Base-by-base conservation (phyloP, 2,113 vertebrate genomes). In the Pagrus major region DNA sequence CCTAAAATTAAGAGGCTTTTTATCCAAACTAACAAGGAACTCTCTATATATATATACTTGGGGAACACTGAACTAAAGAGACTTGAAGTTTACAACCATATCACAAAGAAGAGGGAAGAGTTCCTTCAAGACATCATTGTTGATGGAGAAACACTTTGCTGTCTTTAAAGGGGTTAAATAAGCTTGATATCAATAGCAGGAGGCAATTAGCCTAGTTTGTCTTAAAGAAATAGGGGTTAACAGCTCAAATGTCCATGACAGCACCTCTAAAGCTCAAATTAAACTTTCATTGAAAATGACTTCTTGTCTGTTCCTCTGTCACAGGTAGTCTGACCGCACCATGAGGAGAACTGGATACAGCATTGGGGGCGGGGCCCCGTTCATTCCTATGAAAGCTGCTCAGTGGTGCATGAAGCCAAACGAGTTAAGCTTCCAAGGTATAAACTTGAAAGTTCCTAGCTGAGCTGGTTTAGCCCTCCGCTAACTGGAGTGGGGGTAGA, bases 1-100 rank as follows among this genome's bases (percentile, higher is more conserved):
- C 71, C 44, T 29, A 9, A 23, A 64, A 47, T 52, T 25, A 69
- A 52, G 64, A 46, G 23, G 31, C 18, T 58, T 60, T 60, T 44
- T 47, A 37, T 46, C 16, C 56, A 54, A 39, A 56, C 3, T 25
- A 60, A 25, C 8, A 23, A 27, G 42, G 49, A 49, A 47, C n/a
- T 49, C 44, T 39, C 5, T 21, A 72, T n/a, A n/a, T n/a, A n/a
- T n/a, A n/a, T n/a, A 35, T 33, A 52, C 35, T 3, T 29, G 2
- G 20, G 7, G 23, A 64, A 18, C 27, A 44, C n/a, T 20, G 20
- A 49, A 55, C 3, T 42, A 33, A 60, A n/a, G 21, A 35, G 20
- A 14, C 9, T 20, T 6, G 11, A 49, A 49, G 29, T 49, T 63
- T 20, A 55, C 37, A 35, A 46, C 41, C 9, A 33, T 54, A 49